These are phyloP conservation scores for Aurelia aurita DNA, from an alignment of 30 jellyfish, hydroid and myxozoan genomes.

Conservation along the genomic window DNA sequence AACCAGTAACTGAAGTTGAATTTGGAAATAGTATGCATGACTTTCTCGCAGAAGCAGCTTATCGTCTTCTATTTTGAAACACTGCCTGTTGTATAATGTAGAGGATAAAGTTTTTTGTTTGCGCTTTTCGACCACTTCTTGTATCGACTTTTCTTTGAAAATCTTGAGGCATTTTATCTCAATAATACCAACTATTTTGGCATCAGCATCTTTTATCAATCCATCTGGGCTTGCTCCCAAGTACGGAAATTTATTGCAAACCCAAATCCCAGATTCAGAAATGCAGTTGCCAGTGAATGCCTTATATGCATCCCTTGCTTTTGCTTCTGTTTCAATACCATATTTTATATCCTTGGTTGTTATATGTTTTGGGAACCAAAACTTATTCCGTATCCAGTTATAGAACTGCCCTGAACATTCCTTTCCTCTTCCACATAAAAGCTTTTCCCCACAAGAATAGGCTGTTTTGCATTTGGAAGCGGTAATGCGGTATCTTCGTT, in stretches of 20 bases:
- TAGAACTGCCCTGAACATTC: background rate
- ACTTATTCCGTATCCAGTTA: background rate
- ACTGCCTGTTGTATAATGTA: slow-evolving; percentile 30
- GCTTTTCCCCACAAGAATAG: slow-evolving; percentile 1
- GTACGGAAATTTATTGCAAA: background rate
- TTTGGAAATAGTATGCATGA: slow-evolving; percentile 62
- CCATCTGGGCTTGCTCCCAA: slow-evolving; percentile 17
- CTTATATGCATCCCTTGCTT: background rate
- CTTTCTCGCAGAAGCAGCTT: slow-evolving; percentile 46
- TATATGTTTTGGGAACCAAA: background rate
- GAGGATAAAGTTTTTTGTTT: background rate
- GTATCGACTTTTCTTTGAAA: background rate
- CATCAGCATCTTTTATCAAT: background rate
- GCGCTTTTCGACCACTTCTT: slow-evolving; percentile 18
- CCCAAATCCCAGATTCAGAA: background rate
- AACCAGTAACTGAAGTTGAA: slow-evolving; percentile 73
- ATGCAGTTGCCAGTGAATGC: background rate
- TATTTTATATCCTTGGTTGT: background rate
- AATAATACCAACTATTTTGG: background rate
- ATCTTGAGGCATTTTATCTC: background rate
- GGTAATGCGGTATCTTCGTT: slow-evolving; percentile 59
- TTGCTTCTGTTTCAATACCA: background rate
- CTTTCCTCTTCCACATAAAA: background rate
- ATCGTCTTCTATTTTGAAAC: slow-evolving; percentile 49
- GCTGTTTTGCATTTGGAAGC: slow-evolving; percentile 49